phyloP scores from a whole-genome alignment of 2,113 vertebrate genomes.

The Sula dactylatra region DNA sequence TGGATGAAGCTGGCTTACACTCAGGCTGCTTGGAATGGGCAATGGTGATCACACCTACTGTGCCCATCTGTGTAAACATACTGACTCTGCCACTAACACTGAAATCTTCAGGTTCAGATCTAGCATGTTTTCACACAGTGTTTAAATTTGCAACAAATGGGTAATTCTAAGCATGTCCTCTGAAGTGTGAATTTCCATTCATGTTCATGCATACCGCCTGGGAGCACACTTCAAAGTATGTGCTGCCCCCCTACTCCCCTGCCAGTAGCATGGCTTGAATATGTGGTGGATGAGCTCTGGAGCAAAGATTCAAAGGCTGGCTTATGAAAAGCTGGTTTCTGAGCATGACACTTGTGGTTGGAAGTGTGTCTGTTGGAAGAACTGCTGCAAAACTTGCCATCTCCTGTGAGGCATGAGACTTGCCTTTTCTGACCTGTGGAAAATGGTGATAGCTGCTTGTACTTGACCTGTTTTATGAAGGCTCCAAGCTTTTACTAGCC shows the following conservation, averaged over 20 bases:
- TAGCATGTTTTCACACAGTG: neutral
- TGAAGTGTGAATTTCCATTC: neutral
- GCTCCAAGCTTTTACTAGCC: neutral
- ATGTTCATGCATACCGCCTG: neutral
- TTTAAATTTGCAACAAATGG: neutral
- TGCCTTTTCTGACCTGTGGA: neutral
- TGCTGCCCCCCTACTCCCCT: neutral
- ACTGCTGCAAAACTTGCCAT: neutral
- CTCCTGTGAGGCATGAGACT: neutral
- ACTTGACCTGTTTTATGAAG: neutral
- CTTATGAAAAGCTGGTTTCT: neutral
- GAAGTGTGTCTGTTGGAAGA: neutral
- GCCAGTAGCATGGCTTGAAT: neutral
- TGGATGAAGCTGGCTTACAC: neutral
- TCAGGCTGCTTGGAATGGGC: neutral
- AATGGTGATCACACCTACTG: neutral
- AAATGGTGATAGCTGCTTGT: neutral
- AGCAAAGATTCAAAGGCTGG: neutral
- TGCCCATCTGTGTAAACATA: neutral
- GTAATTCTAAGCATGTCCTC: neutral
- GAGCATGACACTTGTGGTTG: neutral
- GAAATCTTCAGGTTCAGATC: neutral
- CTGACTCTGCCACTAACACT: neutral
- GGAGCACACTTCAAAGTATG: neutral
- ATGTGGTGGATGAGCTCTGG: neutral